Percentiles rank a stretch among this genome's conserved stretches.
phyloP scores from a whole-genome alignment of 2,797 vertebrate species.

The Rousettus madagascariensis region DNA sequence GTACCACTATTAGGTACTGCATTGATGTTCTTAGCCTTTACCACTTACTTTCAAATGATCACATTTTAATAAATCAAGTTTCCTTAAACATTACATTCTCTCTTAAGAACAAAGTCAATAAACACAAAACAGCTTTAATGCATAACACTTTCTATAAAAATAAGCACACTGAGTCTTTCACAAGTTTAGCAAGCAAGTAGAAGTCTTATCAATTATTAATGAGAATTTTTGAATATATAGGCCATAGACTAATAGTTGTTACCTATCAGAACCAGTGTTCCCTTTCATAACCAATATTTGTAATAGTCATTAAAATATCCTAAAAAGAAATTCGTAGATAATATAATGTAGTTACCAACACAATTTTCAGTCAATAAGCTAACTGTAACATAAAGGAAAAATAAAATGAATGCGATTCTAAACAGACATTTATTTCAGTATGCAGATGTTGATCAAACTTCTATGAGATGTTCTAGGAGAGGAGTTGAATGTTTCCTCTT shows the following conservation, averaged over 20 bases:
- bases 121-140: not conserved
- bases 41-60: conserved; percentile 1
- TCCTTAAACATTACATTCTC: not conserved
- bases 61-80: not conserved
- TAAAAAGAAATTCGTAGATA: not conserved
- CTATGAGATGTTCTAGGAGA: not conserved
- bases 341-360: not conserved
- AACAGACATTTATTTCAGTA: not conserved
- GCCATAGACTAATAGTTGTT: not conserved
- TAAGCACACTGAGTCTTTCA: not conserved
- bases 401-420: not conserved
- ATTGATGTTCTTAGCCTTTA: not conserved
- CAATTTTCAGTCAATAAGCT: not conserved
- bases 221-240: not conserved
- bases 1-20: not conserved
- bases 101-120: not conserved
- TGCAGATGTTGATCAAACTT: not conserved
- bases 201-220: not conserved
- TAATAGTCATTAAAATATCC: not conserved
- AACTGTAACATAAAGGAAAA: not conserved
- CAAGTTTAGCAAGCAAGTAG: not conserved
- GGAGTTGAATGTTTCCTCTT: not conserved
- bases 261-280: not conserved
- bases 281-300: not conserved
- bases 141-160: not conserved